phyloP scores from a whole-genome alignment of 2,113 vertebrate genomes.

The Charina bottae region DNA sequence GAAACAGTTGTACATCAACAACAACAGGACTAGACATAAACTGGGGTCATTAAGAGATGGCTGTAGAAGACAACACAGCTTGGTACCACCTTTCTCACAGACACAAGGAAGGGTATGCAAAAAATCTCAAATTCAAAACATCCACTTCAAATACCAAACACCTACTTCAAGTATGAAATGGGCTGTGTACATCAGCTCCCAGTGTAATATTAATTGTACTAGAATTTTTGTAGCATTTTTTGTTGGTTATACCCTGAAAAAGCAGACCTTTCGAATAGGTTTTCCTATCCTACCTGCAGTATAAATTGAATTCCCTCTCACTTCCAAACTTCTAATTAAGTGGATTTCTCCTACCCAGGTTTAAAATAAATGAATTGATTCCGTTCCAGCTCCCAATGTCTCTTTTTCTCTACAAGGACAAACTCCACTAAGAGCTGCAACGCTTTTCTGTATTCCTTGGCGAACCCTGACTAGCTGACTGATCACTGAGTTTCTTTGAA shows the following conservation, averaged over 20 bases:
- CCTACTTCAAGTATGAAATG: not conserved
- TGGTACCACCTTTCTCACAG: not conserved
- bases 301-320: too few relatives aligned
- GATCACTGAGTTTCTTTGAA: too few relatives aligned
- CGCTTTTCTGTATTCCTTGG: too few relatives aligned
- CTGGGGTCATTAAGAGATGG: not conserved
- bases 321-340: too few relatives aligned
- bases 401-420: too few relatives aligned
- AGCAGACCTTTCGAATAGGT: not conserved
- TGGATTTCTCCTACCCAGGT: too few relatives aligned
- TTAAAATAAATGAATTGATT: too few relatives aligned
- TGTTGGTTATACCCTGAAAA: not conserved
- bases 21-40: not conserved
- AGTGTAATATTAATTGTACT: not conserved
- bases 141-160: not conserved
- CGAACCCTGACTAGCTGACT: too few relatives aligned
- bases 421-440: too few relatives aligned
- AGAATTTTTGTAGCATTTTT: not conserved
- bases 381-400: too few relatives aligned
- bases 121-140: not conserved
- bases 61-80: not conserved
- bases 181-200: not conserved
- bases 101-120: not conserved
- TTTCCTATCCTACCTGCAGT: not conserved
- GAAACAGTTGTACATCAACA: not conserved